phyloP scores from a whole-genome alignment of 2,888 invertebrate species.

The Villa cingulata region DNA sequence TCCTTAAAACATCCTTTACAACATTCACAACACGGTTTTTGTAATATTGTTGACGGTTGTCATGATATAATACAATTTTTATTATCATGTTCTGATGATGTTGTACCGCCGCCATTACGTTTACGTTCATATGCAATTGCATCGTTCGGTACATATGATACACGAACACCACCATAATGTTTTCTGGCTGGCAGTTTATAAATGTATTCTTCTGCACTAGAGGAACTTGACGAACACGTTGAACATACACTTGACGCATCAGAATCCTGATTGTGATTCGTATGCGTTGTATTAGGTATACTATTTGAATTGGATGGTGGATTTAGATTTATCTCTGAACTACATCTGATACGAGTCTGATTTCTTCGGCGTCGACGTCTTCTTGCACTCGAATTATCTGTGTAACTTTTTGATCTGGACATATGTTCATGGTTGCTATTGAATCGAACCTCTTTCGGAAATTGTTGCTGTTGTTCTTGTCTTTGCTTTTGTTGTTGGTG shows the following conservation, averaged over 20 bases:
- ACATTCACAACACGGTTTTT: conserved; percentile 5
- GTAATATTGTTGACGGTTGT: conserved; percentile 31
- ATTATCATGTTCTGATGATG: conserved; percentile 37
- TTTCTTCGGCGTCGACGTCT: conserved; percentile 29
- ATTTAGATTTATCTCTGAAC: conserved; percentile 33
- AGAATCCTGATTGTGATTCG: conserved; percentile 38
- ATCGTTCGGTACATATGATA: conserved; percentile 87
- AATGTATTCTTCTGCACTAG: conserved; percentile 75
- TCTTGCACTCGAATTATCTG: conserved; percentile 36
- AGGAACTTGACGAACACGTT: conserved; percentile 74
- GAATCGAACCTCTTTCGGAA: conserved; percentile 32
- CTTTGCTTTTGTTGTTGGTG: neutral
- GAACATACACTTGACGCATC: conserved; percentile 73
- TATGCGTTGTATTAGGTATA: conserved; percentile 20
- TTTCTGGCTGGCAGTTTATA: conserved; percentile 70
- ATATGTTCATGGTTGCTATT: conserved; percentile 35
- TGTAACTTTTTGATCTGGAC: conserved; percentile 42
- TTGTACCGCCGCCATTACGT: conserved; percentile 37
- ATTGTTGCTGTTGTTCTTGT: neutral
- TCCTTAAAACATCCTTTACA: conserved; percentile 9
- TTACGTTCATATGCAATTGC: conserved; percentile 68
- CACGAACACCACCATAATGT: conserved; percentile 78
- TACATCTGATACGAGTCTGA: conserved; percentile 27
- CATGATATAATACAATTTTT: conserved; percentile 79
- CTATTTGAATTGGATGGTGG: neutral